Base-by-base conservation (phyloP, 2,888 invertebrate species). In the Plutella xylostella region DNA sequence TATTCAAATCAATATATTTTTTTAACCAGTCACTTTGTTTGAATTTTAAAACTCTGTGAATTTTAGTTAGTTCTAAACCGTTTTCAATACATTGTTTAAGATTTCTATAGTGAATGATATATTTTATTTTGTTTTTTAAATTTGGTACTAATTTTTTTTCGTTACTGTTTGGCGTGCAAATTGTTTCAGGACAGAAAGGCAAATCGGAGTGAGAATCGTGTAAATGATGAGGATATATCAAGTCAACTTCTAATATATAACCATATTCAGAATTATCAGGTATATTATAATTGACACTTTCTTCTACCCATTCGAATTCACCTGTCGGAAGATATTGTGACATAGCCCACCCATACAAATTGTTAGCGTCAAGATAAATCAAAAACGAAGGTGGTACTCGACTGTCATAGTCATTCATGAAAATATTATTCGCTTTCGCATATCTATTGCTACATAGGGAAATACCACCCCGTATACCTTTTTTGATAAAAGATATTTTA, bases 1-100 rank as follows among this genome's bases (percentile, higher is more conserved):
- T 71, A 53, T 75, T 77, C 44, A 68, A 48, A 31, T 69, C 62
- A 35, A 72, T 69, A 48, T 72, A 72, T 44, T 51, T 43, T 51
- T 67, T 55, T 11, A 71, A 48, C 63, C 67, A 73, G 4, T 58
- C 47, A 35, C 54, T 56, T 56, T 73, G 68, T 22, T 63, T 52
- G 52, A 72, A 72, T 53, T 62, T 53, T 45, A 68, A 48, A 17
- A 63, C 51, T 48, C 63, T 51, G 55, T 69, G 59, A 33, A 65
- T 54, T 52, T 62, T 58, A 25, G 25, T 50, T 19, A 67, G 41
- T 48, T 48, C 50, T 18, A 67, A 34, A 12, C 58, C 60, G 41
- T 53, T 44, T 25, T 46, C 40, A 18, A 65, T 30, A 45, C 48
- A 54, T 47, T 62, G 57, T 50, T 58, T 55, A 18, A 65, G 48